These are phyloP conservation scores for Homalodisca vitripennis DNA, from an alignment of 1,140 invertebrate genomes.

Conservation along the genomic window DNA sequence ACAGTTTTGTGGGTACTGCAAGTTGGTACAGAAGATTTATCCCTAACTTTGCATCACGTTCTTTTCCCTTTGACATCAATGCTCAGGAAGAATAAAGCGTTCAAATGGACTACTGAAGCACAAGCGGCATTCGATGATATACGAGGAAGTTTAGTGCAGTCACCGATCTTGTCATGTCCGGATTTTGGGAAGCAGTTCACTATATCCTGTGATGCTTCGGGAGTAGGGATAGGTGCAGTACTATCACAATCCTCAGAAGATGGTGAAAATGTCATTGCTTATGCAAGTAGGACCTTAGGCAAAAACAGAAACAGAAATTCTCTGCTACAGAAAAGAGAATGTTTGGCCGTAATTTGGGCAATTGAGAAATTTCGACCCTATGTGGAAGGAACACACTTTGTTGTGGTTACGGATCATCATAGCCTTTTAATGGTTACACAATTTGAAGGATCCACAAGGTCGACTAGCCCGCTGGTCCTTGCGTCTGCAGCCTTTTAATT, in stretches of 20 bases:
- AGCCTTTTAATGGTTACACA: slow-evolving; percentile 40
- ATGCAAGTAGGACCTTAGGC: background rate
- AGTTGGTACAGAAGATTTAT: slow-evolving; percentile 29
- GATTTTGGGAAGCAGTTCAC: background rate
- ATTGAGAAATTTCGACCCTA: slow-evolving; percentile 41
- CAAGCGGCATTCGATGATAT: background rate
- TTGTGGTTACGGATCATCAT: slow-evolving; percentile 40
- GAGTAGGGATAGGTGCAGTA: slow-evolving; percentile 43
- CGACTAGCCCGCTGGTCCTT: slow-evolving; percentile 43
- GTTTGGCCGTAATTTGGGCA: slow-evolving; percentile 33
- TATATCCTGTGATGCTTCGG: slow-evolving; percentile 28
- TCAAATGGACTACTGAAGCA: background rate
- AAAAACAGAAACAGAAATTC: background rate
- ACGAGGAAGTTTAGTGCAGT: slow-evolving; percentile 31
- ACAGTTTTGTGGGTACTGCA: background rate
- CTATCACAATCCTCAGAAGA: slow-evolving; percentile 33
- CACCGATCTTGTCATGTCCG: background rate
- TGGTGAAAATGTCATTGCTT: slow-evolving; percentile 44
- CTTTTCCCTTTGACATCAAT: background rate
- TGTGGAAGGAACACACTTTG: slow-evolving; percentile 41
- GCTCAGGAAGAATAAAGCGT: background rate
- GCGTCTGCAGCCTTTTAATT: slow-evolving; percentile 39
- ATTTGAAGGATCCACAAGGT: slow-evolving; percentile 41
- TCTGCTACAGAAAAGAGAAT: slow-evolving; percentile 7
- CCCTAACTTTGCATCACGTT: background rate